phyloP scores from a whole-genome alignment of 2,113 vertebrate species.

The Myotis davidii region DNA sequence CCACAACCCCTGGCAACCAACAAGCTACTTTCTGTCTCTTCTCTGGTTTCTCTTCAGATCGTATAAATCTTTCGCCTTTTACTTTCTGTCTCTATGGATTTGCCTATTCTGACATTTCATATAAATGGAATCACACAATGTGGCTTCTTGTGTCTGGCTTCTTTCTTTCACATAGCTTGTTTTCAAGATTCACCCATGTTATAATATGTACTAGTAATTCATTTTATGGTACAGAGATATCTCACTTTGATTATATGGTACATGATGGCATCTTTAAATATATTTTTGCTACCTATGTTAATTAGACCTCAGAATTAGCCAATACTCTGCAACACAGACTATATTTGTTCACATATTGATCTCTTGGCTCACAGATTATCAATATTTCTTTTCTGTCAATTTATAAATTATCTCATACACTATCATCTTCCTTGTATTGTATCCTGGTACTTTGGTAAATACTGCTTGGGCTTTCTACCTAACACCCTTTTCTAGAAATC shows the following conservation, averaged over 20 bases:
- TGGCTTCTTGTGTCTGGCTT: background rate
- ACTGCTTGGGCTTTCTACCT: background rate
- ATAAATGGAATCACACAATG: background rate
- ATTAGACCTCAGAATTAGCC: constrained; percentile 3
- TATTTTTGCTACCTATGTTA: background rate
- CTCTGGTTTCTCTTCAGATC: background rate
- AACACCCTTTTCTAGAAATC: constrained; percentile 1
- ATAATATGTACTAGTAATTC: background rate
- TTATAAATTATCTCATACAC: constrained; percentile 19
- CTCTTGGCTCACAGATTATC: background rate
- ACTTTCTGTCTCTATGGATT: background rate
- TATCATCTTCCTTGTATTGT: background rate
- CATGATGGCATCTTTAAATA: background rate
- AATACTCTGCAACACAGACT: background rate
- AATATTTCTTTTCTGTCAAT: constrained; percentile 3
- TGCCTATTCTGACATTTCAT: background rate
- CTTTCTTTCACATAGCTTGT: background rate
- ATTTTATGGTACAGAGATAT: background rate
- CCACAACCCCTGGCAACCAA: background rate
- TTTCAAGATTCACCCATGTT: constrained; percentile 22
- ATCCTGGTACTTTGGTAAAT: background rate
- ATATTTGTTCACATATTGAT: background rate
- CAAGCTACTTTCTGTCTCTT: background rate
- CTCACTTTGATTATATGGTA: background rate
- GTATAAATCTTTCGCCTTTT: no score